phyloP scores from a whole-genome alignment of 2,888 invertebrate genomes.

The Scaptomyza parva region DNA sequence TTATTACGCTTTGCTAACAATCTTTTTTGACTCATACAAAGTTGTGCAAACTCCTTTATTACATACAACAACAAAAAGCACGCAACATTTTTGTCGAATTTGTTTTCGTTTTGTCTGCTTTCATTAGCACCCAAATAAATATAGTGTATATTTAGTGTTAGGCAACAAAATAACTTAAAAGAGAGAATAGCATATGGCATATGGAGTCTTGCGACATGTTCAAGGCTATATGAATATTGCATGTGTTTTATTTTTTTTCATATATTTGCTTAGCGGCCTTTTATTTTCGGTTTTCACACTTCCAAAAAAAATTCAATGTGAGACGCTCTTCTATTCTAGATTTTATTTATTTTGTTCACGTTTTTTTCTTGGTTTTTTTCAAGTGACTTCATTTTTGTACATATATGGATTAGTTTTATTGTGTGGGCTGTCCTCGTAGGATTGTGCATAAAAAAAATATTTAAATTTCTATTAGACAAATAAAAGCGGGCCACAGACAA shows the following conservation, averaged over 20 bases:
- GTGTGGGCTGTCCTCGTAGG: constrained; percentile 40
- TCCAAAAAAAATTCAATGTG: constrained; percentile 17
- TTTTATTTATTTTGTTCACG: constrained; percentile 18
- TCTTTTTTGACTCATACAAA: constrained; percentile 32
- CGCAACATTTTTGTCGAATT: background rate
- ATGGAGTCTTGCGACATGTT: constrained; percentile 74
- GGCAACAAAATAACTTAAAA: constrained; percentile 26
- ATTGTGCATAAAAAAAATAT: constrained; percentile 46
- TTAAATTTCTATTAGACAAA: constrained; percentile 73
- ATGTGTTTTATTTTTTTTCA: constrained; percentile 21
- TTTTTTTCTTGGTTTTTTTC: background rate
- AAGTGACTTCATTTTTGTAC: constrained; percentile 59
- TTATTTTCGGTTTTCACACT: constrained; percentile 54
- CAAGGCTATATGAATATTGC: constrained; percentile 71
- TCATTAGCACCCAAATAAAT: constrained; percentile 63
- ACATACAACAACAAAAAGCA: background rate
- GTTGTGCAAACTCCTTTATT: constrained; percentile 32
- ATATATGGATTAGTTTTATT: constrained; percentile 33
- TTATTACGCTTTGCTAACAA: constrained; percentile 33
- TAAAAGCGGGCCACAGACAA: constrained; percentile 66
- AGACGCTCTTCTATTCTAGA: constrained; percentile 25
- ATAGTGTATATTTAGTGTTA: constrained; percentile 10
- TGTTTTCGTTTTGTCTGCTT: constrained; percentile 27
- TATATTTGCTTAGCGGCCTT: constrained; percentile 14
- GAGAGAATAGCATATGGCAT: constrained; percentile 65